Evolutionary conservation across 2,888 invertebrate species (phyloP).

Genomic region (Omphaloscelis lunosa): DNA sequence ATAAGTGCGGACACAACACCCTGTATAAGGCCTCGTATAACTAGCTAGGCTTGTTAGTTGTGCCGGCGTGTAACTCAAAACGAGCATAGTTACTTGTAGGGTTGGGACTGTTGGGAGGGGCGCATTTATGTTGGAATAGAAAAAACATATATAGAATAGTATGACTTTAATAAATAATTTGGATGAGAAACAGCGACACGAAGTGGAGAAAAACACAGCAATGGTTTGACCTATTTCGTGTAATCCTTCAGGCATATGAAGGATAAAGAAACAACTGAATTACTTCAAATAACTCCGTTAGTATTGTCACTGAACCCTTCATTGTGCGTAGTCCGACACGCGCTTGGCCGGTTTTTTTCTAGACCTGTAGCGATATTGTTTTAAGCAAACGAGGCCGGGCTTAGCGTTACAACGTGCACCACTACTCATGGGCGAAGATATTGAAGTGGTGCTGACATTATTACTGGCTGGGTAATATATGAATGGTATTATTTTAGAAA

Average conservation of each 20-base stretch:
- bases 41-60: constrained; percentile 75
- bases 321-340: too few relatives aligned
- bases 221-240: neutral
- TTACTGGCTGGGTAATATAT: constrained; percentile 34
- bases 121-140: neutral
- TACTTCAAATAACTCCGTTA: neutral
- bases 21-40: constrained; percentile 70
- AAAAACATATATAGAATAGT: neutral
- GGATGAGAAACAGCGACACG: neutral
- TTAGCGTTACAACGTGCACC: constrained; percentile 9
- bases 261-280: neutral
- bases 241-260: neutral
- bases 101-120: constrained; percentile 40
- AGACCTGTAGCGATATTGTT: constrained; percentile 34
- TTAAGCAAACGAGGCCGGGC: constrained; percentile 42
- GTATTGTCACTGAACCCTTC: neutral
- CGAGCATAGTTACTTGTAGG: constrained; percentile 50
- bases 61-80: constrained; percentile 76
- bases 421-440: constrained; percentile 52
- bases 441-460: constrained; percentile 58
- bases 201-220: neutral
- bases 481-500: constrained; percentile 48
- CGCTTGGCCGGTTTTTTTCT: constrained; percentile 24
- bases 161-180: neutral
- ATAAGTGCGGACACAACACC: constrained; percentile 64